Base-by-base conservation (phyloP, 1,140 invertebrate genomes). In the Caligus rogercresseyi region DNA sequence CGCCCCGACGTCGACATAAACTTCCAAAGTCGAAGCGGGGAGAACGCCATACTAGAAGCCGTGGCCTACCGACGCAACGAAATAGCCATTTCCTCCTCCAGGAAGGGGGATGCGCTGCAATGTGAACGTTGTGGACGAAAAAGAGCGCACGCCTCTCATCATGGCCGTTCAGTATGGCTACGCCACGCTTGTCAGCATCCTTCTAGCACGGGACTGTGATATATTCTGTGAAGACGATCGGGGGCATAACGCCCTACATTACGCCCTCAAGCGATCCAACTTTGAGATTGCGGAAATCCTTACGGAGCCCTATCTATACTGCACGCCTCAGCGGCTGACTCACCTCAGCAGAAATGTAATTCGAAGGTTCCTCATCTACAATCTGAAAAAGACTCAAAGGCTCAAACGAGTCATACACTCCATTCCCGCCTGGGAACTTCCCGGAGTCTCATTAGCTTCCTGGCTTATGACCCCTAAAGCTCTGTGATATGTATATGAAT, bases 381-480 rank as follows among this genome's bases (percentile, higher is more conserved):
- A 60, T 16, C 18, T 25, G 2, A 25, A 25, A 3, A 24, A 26
- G 7, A 25, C 25, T 21, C 18, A 60, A 26, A 60, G 18, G 2
- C 57, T 60, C 1, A 60, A 60, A 25, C 18, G n/a, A 26, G 18
- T 26, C 15, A 60, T 60, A 16, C 20, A 60, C 3, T 25, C 21
- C 3, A 24, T 60, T 25, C 57, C 24, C 4, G n/a, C 16, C 15
- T 25, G 26, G 21, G 57, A 60, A n/a, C 57, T 60, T 3, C 57
- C 57, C 14, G 51, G 26, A 26, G n/a, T 11, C 26, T 60, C 15
- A 25, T 16, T n/a, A 25, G 26, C 11, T 60, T 60, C 24, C n/a
- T 60, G 2, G 57, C 57, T n/a, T 60, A 26, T 25, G 57, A 60
- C 57, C 57, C 57, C 25, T 60, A 25, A 60, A 11, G n/a, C n/a